Base-by-base conservation (phyloP, 2,888 invertebrate genomes). In the Saturnia japonica region DNA sequence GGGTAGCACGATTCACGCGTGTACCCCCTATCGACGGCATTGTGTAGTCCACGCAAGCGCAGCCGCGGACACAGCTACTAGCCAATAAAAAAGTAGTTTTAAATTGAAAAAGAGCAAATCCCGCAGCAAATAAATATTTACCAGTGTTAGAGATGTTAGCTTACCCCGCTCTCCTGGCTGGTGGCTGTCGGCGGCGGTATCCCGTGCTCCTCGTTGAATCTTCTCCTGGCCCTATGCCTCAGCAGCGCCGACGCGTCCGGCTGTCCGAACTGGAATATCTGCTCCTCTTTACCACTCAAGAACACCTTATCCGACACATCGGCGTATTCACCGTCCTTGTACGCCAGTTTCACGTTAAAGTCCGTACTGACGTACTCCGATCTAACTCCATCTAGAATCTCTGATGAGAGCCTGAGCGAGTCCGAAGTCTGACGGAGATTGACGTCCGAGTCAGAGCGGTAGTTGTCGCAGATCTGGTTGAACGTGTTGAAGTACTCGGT, bases 231-330 rank as follows among this genome's bases (percentile, higher is more conserved):
- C 76, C 88, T 84, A 77, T 89, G 95, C 88, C 88, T 88, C 77
- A 95, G 93, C 84, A 95, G 87, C 84, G 91, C 95, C 80, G 93
- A 91, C 25, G 94, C 92, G 68, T 94, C 94, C 1, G 96, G 96
- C 80, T 96, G 96, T 74, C 96, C 96, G 64, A 94, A 94, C 77
- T 90, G 90, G 73, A 93, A 94, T 75, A 92, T 85, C 79, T 90
- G 90, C 43, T 93, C 91, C 25, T 93, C 92, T 68, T 88, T 89
- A 14, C 82, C 87, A 74, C 77, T 80, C 57, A 88, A 68, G 68
- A 90, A 89, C 85, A 88, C 88, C 73, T 87, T 93, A 89, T 96
- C 88, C 77, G 73, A 11, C 3, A 25, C 57, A 34, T 80, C 74
- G 78, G 74, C 73, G 57, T 74, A 82, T 40, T 81, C 82, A 70